Base-by-base conservation (phyloP, 2,113 vertebrate species). In the Oryzias woworae region DNA sequence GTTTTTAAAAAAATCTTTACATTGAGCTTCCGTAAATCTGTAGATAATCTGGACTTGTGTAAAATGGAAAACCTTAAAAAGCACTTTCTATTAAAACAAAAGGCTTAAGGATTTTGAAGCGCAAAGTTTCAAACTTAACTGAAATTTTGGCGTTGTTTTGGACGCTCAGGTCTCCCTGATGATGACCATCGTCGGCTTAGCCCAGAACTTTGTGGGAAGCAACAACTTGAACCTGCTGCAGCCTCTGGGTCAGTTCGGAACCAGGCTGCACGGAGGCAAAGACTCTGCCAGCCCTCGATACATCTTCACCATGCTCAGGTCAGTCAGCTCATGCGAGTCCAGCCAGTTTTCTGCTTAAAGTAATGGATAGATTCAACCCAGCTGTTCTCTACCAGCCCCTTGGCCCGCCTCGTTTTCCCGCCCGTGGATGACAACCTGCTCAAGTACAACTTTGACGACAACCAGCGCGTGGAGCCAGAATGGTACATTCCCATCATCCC, bases 251-350 rank as follows among this genome's bases (percentile, higher is more conserved):
- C 97, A 99, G 91, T 99, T 99, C 88, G 97, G 97, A 75, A 99
- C 97, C 2, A 91, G 97, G 64, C 82, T 99, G 46, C 95, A 98
- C 0, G 97, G 97, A 26, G 97, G 97, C 60, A 99, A 99, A 54
- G 97, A 99, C 86, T 96, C 96, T 50, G 97, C 97, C 83, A 99
- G 97, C 77, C 96, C 97, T 91, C 94, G 97, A 94, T 99, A 99
- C 87, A 99, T 99, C 90, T 99, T 99, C 78, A 99, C 96, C 58
- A 98, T 98, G 97, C 96, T 99, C 69, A 99, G 97, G 97, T 98
- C 43, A 77, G 90, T 22, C 31, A 13, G 3, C 18, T 28, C 36
- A 36, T 3, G 36, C 36, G 36, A 10, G 36, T 36, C 10, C 5
- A 7, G 26, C 7, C 26, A 28, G 26, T 36, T 36, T 36, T 36